These are phyloP conservation scores for Urophycis tenuis DNA, from an alignment of 2,797 vertebrate species.

Conservation along the genomic window DNA sequence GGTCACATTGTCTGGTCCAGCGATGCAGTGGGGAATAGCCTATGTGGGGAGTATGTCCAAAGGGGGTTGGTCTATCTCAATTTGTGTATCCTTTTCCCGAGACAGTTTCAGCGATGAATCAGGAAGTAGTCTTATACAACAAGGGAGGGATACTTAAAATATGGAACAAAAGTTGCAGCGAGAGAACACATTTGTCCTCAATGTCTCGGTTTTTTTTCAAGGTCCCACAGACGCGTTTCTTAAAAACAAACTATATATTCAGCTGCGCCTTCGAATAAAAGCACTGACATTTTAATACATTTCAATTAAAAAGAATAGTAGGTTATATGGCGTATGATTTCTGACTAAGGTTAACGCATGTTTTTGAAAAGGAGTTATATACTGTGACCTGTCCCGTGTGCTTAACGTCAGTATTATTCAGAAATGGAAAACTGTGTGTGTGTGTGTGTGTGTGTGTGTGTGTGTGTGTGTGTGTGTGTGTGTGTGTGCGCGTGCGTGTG, in stretches of 20 bases:
- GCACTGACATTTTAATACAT: too few species aligned
- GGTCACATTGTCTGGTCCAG: slow-evolving; percentile 70
- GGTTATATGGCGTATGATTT: too few species aligned
- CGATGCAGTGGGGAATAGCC: slow-evolving; percentile 63
- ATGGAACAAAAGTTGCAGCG: not conserved
- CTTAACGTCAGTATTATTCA: too few species aligned
- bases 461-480: slow-evolving; percentile 8
- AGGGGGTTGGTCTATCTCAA: slow-evolving; percentile 47
- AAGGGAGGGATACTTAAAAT: not conserved
- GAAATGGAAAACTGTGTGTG: not conserved
- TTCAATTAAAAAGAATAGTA: too few species aligned
- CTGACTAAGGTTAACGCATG: too few species aligned
- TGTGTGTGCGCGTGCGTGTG: not conserved
- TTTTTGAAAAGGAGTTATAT: too few species aligned
- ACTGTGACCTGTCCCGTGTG: too few species aligned
- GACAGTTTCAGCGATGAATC: slow-evolving; percentile 26
- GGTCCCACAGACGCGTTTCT: not conserved
- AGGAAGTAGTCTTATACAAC: slow-evolving; percentile 43
- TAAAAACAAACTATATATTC: too few species aligned
- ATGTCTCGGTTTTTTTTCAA: not conserved
- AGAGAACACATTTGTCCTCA: not conserved
- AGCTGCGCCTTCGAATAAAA: too few species aligned
- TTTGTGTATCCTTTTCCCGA: slow-evolving; percentile 30
- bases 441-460: slow-evolving; percentile 8
- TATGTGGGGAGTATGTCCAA: slow-evolving; percentile 35